Percentiles rank a stretch among this genome's conserved stretches.
These are phyloP conservation scores for Myotis yumanensis DNA, from an alignment of 2,113 vertebrate genomes.

Conservation along the genomic window DNA sequence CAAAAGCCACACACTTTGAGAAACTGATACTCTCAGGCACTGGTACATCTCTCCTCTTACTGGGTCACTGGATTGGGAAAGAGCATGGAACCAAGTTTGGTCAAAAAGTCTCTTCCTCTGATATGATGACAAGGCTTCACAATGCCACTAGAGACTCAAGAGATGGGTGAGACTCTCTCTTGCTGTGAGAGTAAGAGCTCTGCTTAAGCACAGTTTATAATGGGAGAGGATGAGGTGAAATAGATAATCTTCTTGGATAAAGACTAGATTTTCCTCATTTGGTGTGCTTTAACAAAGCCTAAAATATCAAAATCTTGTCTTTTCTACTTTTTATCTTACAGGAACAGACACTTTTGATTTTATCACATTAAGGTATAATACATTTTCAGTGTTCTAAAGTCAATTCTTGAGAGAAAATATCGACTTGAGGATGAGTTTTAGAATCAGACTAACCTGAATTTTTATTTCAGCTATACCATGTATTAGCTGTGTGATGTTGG, in stretches of 20 bases:
- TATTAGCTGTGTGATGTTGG: constrained; percentile 16
- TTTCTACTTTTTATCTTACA: neutral
- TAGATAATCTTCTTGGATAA: neutral
- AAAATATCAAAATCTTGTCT: neutral
- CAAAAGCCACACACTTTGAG: neutral
- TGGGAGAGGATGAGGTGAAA: neutral
- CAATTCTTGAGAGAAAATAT: constrained; percentile 30
- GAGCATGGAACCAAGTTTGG: neutral
- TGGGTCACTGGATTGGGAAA: neutral
- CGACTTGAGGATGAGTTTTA: neutral
- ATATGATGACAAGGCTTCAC: neutral
- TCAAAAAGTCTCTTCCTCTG: neutral
- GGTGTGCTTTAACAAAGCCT: neutral
- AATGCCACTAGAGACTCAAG: neutral
- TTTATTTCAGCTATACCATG: neutral
- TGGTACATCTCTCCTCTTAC: neutral
- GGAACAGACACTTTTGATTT: constrained; percentile 33
- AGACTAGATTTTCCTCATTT: neutral
- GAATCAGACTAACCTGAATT: neutral
- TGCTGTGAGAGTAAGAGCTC: neutral
- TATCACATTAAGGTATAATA: constrained; percentile 18
- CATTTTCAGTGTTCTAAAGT: neutral
- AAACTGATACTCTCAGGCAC: neutral
- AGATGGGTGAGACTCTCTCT: neutral
- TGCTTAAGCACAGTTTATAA: neutral